Evolutionary conservation across 1,140 invertebrate genomes (phyloP).

Genomic region (Leucophenga varia): DNA sequence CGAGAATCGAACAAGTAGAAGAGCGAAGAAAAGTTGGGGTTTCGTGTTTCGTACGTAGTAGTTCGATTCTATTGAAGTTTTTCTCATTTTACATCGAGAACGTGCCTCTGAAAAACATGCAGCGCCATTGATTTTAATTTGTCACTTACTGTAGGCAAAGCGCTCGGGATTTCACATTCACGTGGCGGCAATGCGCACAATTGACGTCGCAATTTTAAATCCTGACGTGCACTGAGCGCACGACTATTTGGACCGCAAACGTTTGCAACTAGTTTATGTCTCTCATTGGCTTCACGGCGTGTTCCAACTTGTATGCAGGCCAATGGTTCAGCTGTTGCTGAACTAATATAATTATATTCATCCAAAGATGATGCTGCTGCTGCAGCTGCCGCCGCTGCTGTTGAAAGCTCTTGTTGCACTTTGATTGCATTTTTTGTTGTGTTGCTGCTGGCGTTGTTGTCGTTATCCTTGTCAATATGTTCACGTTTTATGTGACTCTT

Average conservation of each 20-base stretch:
- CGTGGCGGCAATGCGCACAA: constrained; percentile 64
- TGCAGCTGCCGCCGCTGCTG: not conserved
- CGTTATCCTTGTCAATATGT: constrained; percentile 4
- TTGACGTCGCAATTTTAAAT: constrained; percentile 65
- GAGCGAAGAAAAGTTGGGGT: too few species aligned
- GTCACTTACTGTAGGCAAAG: constrained; percentile 8
- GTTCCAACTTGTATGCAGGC: constrained; percentile 64
- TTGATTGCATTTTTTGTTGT: constrained; percentile 17
- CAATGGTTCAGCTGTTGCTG: constrained; percentile 58
- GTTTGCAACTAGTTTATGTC: constrained; percentile 57
- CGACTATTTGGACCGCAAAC: constrained; percentile 59
- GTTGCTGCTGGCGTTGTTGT: constrained; percentile 1
- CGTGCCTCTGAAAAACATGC: constrained; percentile 12
- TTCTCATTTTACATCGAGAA: too few species aligned
- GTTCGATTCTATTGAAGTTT: too few species aligned
- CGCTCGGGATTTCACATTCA: constrained; percentile 46
- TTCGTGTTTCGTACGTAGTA: too few species aligned
- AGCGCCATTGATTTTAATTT: constrained; percentile 19
- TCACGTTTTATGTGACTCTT: constrained; percentile 17
- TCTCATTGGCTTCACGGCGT: constrained; percentile 49
- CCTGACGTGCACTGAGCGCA: constrained; percentile 67
- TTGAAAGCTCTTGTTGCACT: not conserved
- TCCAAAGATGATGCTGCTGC: constrained; percentile 9
- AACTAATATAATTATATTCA: constrained; percentile 34
- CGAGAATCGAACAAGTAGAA: too few species aligned